A percentile compares a stretch with the other conserved stretches of the same genome.
Conservation (phyloP, 2,888 invertebrate species). For the Habroteleia sp. region DNA sequence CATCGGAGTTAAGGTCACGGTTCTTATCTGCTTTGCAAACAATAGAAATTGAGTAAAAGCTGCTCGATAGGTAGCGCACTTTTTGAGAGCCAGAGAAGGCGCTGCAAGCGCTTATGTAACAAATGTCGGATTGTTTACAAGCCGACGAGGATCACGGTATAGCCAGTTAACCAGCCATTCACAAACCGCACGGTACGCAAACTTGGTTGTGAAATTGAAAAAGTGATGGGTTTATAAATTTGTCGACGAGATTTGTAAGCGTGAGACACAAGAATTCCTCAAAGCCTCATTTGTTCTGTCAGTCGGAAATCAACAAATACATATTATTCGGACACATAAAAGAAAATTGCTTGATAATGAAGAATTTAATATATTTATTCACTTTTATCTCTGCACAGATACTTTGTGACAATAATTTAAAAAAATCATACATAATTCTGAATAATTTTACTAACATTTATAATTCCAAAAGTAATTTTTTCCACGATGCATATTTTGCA, state of each 20-base stretch:
- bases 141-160: constrained; percentile 37
- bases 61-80: constrained; percentile 53
- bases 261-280: constrained; percentile 28
- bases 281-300: constrained; percentile 46
- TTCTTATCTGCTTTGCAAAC: constrained; percentile 62
- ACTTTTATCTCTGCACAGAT: no score
- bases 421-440: no score
- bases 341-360: no score
- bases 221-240: constrained; percentile 60
- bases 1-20: constrained; percentile 57
- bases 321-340: no score
- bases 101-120: constrained; percentile 52
- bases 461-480: no score
- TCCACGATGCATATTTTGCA: no score
- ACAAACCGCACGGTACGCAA: constrained; percentile 23
- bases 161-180: constrained; percentile 44
- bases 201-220: constrained; percentile 55
- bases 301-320: constrained; percentile 16
- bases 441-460: no score
- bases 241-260: constrained; percentile 34
- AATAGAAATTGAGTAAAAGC: constrained; percentile 63
- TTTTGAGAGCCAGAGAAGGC: constrained; percentile 45
- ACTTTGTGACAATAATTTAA: no score
- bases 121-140: constrained; percentile 61
- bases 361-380: no score